phyloP scores from a whole-genome alignment of 2,113 vertebrate genomes.

The Sarotherodon lohbergeri region DNA sequence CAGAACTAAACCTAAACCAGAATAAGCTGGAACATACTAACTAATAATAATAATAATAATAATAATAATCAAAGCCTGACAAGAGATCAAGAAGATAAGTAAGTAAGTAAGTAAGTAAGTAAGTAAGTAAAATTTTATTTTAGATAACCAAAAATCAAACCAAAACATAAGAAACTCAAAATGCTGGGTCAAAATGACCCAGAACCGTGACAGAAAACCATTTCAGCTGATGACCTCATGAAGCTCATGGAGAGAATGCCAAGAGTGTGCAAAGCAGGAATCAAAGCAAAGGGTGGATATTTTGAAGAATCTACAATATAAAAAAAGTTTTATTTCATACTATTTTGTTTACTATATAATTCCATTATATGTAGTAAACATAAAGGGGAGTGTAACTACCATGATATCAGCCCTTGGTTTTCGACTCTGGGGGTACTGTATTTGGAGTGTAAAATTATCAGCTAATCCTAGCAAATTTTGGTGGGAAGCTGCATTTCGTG shows the following conservation, averaged over 20 bases:
- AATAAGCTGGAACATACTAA: no score
- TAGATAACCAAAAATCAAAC: no score
- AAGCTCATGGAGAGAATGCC: accelerated
- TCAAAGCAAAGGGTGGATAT: not conserved
- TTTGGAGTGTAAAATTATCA: not conserved
- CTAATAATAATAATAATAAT: no score
- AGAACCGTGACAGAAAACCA: not conserved
- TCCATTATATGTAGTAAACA: not conserved
- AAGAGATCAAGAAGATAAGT: no score
- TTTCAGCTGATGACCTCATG: not conserved
- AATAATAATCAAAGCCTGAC: no score
- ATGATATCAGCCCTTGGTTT: accelerated
- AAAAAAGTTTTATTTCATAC: not conserved
- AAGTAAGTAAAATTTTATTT: no score
- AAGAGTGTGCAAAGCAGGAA: accelerated
- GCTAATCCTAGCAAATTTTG: not conserved
- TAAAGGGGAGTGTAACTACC: not conserved
- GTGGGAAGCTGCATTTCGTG: accelerated
- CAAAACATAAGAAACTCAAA: no score
- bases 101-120: no score
- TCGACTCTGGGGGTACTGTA: accelerated
- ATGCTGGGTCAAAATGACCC: no score
- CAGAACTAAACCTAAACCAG: no score
- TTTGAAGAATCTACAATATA: not conserved
- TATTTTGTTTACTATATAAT: accelerated